Evolutionary conservation across 1,140 invertebrate species (phyloP).

Genomic region (Drosophila oshimai): DNA sequence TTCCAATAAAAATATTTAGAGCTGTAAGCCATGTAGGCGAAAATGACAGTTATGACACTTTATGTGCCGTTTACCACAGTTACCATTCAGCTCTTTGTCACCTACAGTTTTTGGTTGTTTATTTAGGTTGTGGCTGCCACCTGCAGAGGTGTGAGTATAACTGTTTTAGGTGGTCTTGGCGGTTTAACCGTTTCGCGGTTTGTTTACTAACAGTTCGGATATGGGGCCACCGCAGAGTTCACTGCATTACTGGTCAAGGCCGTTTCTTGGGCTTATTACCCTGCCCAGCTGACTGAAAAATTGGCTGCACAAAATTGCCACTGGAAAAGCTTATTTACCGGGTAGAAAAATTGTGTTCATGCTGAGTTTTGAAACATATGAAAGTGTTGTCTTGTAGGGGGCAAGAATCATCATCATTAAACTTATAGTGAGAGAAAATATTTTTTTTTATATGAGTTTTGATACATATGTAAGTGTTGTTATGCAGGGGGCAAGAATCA

Average conservation of each 20-base stretch:
- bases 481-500: no score
- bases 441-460: no score
- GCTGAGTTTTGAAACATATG: no score
- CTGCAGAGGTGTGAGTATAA: conserved; percentile 29
- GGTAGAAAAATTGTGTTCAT: neutral
- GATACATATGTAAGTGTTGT: no score
- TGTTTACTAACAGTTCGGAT: conserved; percentile 7
- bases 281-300: conserved; percentile 48
- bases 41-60: conserved; percentile 74
- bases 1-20: conserved; percentile 37
- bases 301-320: conserved; percentile 22
- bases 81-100: conserved; percentile 22
- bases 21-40: conserved; percentile 36
- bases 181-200: conserved; percentile 37
- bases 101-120: conserved; percentile 1
- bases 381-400: no score
- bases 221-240: conserved; percentile 46
- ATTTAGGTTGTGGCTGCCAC: conserved; percentile 18
- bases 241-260: conserved; percentile 73
- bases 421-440: no score
- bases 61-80: conserved; percentile 62
- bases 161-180: conserved; percentile 53
- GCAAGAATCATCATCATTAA: no score
- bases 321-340: neutral
- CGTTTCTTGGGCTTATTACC: conserved; percentile 45